Conservation (phyloP, 1,140 invertebrate species). For the Ladona fulva region DNA sequence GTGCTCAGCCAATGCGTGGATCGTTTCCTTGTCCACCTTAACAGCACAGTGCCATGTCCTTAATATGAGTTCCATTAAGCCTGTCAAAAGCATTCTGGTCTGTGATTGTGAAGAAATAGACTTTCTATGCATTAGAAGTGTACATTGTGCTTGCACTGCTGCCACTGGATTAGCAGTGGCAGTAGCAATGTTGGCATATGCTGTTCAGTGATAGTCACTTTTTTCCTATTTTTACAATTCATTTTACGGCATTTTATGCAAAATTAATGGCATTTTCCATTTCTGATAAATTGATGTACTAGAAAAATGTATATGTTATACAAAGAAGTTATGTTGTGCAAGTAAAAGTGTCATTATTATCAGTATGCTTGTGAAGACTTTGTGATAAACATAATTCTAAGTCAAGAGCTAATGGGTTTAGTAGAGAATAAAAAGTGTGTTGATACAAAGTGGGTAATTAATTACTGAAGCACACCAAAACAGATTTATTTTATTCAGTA, state of each 20-base stretch:
- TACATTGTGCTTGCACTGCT: conserved; percentile 4
- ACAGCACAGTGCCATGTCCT: conserved; percentile 12
- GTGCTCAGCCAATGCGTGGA: conserved; percentile 11
- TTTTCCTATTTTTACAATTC: neutral
- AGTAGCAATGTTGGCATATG: neutral
- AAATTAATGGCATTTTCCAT: conserved; percentile 3
- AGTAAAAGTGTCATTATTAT: conserved; percentile 14
- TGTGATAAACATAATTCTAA: conserved; percentile 16
- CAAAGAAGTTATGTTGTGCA: conserved; percentile 12
- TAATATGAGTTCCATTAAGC: neutral
- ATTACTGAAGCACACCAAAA: conserved; percentile 5
- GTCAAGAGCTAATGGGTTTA: conserved; percentile 12
- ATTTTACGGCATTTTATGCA: conserved; percentile 6
- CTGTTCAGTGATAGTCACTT: conserved; percentile 4
- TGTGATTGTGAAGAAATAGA: conserved; percentile 10
- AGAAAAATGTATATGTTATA: neutral
- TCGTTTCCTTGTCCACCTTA: conserved; percentile 9
- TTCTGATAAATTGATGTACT: conserved; percentile 10
- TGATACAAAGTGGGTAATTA: neutral
- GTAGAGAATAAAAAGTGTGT: conserved; percentile 4
- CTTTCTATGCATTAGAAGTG: conserved; percentile 7
- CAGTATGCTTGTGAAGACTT: conserved; percentile 13
- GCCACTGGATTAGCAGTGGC: neutral
- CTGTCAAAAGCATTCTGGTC: conserved; percentile 8
- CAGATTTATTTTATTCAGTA: neutral